phyloP scores from a whole-genome alignment of 2,113 vertebrate genomes.

The Strix aluco region DNA sequence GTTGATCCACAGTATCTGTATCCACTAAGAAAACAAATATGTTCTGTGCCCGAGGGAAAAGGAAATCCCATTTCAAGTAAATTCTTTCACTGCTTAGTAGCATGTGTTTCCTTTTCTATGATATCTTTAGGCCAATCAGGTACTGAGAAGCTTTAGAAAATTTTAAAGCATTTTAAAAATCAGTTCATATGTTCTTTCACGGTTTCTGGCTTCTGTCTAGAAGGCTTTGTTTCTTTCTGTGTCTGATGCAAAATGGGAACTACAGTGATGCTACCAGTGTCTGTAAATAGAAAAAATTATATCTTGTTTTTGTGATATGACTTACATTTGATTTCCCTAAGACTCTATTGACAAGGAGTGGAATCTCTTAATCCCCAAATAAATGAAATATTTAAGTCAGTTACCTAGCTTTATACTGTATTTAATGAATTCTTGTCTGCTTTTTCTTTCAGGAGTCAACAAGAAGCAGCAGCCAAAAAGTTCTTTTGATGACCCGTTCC shows the following conservation, averaged over 20 bases:
- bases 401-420: not conserved
- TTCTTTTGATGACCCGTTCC: conserved; percentile 90
- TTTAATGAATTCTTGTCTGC: not conserved
- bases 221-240: not conserved
- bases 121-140: not conserved
- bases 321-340: not conserved
- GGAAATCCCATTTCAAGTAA: not conserved
- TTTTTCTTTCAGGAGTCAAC: conserved; percentile 85
- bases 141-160: not conserved
- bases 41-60: not conserved
- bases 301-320: not conserved
- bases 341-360: not conserved
- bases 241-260: not conserved
- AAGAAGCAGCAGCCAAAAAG: conserved; percentile 98
- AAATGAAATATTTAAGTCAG: not conserved
- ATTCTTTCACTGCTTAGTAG: not conserved
- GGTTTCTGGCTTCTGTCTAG: not conserved
- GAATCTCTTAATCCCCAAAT: not conserved
- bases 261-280: not conserved
- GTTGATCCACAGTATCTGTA: not conserved
- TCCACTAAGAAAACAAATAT: not conserved
- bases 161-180: not conserved
- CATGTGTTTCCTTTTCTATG: not conserved
- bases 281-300: not conserved
- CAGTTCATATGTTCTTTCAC: not conserved